A percentile compares a stretch with the other conserved stretches of the same genome.
Conservation (phyloP, 2,113 vertebrate species). For the Tor tambroides region DNA sequence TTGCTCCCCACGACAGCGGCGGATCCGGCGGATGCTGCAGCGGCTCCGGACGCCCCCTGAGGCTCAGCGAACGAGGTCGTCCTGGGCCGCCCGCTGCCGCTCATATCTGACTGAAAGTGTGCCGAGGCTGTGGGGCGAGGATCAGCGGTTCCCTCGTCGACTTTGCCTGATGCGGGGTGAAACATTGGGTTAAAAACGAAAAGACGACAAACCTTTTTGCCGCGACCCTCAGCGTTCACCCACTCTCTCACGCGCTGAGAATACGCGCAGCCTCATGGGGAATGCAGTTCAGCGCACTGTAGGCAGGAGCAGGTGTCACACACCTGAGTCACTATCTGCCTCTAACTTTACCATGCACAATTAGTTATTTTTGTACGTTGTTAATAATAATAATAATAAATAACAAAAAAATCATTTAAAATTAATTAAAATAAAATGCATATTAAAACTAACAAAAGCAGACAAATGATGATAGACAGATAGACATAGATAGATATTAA, state of each 20-base stretch:
- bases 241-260: constrained; percentile 70
- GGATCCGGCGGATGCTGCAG: constrained; percentile 73
- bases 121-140: constrained; percentile 64
- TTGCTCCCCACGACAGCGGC: constrained; percentile 79
- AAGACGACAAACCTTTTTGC: constrained; percentile 49
- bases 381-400: neutral
- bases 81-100: constrained; percentile 82
- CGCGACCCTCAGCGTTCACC: constrained; percentile 65
- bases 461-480: too few relatives aligned
- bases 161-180: constrained; percentile 51
- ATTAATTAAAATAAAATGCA: too few relatives aligned
- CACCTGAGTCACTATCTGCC: neutral
- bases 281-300: constrained; percentile 66
- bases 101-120: constrained; percentile 77
- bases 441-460: too few relatives aligned
- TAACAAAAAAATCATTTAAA: too few relatives aligned
- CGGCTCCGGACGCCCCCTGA: constrained; percentile 76
- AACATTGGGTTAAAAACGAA: constrained; percentile 64
- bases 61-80: constrained; percentile 83
- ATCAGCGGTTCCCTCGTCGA: constrained; percentile 60
- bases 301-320: constrained; percentile 42
- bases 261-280: constrained; percentile 73
- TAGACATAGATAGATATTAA: too few relatives aligned
- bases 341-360: neutral
- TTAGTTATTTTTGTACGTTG: neutral